phyloP scores from a whole-genome alignment of 2,888 invertebrate species.

The Eulithis prunata region DNA sequence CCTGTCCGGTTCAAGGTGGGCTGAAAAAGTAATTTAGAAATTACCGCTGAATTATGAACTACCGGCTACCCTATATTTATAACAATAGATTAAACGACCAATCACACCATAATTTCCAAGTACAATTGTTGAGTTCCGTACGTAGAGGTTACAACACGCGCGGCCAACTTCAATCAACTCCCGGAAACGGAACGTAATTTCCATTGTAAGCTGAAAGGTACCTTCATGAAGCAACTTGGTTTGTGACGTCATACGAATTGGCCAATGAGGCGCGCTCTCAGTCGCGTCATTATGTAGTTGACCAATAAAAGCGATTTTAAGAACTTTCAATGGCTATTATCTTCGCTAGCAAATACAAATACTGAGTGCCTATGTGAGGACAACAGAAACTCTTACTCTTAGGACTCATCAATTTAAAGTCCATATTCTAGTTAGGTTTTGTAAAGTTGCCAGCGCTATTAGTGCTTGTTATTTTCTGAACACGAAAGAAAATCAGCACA shows the following conservation, averaged over 20 bases:
- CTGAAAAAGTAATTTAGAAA: slow-evolving; percentile 3
- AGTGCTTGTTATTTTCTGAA: neutral
- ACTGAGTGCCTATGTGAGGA: neutral
- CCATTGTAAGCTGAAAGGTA: slow-evolving; percentile 60
- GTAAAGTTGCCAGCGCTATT: no score
- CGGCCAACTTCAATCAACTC: slow-evolving; percentile 66
- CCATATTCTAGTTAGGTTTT: no score
- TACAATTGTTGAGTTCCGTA: slow-evolving; percentile 47
- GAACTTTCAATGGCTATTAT: neutral
- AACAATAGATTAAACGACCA: slow-evolving; percentile 43
- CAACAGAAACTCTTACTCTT: neutral
- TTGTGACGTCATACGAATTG: slow-evolving; percentile 20
- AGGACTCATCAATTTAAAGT: neutral
- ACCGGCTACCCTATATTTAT: slow-evolving; percentile 13
- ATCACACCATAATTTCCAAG: slow-evolving; percentile 45
- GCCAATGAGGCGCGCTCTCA: slow-evolving; percentile 24
- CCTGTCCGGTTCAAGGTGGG: neutral
- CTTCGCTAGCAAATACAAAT: neutral
- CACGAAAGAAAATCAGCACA: neutral
- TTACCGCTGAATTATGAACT: neutral
- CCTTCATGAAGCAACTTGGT: slow-evolving; percentile 32
- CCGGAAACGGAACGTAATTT: slow-evolving; percentile 74
- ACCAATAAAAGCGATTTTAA: neutral
- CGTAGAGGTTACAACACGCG: slow-evolving; percentile 40
- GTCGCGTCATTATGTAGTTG: neutral